Base-by-base conservation (phyloP, 2,888 invertebrate species). In the Tinea trinotella region DNA sequence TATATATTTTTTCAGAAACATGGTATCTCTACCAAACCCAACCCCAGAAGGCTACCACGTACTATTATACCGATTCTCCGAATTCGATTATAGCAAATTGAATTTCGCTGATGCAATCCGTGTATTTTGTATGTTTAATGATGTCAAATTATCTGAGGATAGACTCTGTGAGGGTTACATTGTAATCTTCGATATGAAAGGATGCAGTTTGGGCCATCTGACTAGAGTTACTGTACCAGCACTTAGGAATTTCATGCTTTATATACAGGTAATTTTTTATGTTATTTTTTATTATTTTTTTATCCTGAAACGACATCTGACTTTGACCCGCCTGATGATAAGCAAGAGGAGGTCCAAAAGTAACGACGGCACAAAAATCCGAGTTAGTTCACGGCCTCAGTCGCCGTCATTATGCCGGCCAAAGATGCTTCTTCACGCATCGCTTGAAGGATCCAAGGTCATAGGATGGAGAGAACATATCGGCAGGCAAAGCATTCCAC, bases 221-320 rank as follows among this genome's bases (percentile, higher is more conserved):
- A 89, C 91, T 0, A 76, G 90, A 60, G 89, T 91, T 9, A 90
- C 89, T 48, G 64, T 91, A 53, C 90, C 90, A 0, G 89, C 90
- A 1, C 66, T 91, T 19, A 75, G 89, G 59, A 88, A 90, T 1
- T 90, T 90, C 65, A 90, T 91, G 89, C 70, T 85, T 58, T 91
- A 91, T 65, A 90, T 91, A 60, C 91, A 91, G 87, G 90, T 90
- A 63, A n/a, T n/a, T n/a, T n/a, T n/a, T n/a, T n/a, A n/a, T n/a
- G n/a, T n/a, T n/a, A n/a, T n/a, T n/a, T n/a, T n/a, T n/a, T n/a
- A n/a, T n/a, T n/a, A n/a, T n/a, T n/a, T 68, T 46, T 3, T 17
- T 20, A 54, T 10, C 17, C n/a, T n/a, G n/a, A n/a, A n/a, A n/a
- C n/a, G n/a, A n/a, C n/a, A n/a, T n/a, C n/a, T n/a, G n/a, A n/a